Base-by-base conservation (phyloP, 2,797 vertebrate genomes). In the Pseudochaenichthys georgianus region DNA sequence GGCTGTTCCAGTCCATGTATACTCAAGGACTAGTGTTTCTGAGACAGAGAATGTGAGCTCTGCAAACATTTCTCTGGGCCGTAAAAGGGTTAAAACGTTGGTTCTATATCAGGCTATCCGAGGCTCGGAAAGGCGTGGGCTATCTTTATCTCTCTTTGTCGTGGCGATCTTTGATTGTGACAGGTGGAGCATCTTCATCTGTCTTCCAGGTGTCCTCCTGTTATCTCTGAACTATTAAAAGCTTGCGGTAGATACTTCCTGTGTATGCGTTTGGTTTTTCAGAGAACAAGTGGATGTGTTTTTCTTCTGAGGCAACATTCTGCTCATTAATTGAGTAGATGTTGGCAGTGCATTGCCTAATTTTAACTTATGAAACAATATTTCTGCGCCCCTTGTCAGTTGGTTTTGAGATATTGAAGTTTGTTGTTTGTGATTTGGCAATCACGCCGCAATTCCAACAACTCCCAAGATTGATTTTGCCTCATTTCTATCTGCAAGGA, bases 131-230 rank as follows among this genome's bases (percentile, higher is more conserved):
- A 78, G 78, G 64, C 65, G 9, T 80, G 58, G 70, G 69, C 87
- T 88, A 87, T 89, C 80, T 87, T 91, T 87, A 85, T 81, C 80
- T 75, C 52, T 61, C 81, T 84, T 82, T 90, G 78, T 82, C 84
- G 85, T 81, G 72, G 47, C 3, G 43, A 78, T 83, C 84, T 88
- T 89, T 89, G 81, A 89, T 87, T 70, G 69, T 86, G 89, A 88
- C 84, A 85, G 79, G 55, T 84, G 59, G 78, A 82, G 64, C 69
- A 76, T 88, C 67, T 89, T 88, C 84, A 80, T 87, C 85, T 83
- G 81, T 87, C 84, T 82, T 88, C 60, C 69, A 70, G 63, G 79
- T 86, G 81, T 82, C 76, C 68, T 70, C 68, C 57, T 80, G 69
- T 83, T 84, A 75, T 88, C 78, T 65, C 34, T 42, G 45, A 62